These are phyloP conservation scores for Agelaius phoeniceus DNA, from an alignment of 2,113 vertebrate genomes.

Conservation along the genomic window DNA sequence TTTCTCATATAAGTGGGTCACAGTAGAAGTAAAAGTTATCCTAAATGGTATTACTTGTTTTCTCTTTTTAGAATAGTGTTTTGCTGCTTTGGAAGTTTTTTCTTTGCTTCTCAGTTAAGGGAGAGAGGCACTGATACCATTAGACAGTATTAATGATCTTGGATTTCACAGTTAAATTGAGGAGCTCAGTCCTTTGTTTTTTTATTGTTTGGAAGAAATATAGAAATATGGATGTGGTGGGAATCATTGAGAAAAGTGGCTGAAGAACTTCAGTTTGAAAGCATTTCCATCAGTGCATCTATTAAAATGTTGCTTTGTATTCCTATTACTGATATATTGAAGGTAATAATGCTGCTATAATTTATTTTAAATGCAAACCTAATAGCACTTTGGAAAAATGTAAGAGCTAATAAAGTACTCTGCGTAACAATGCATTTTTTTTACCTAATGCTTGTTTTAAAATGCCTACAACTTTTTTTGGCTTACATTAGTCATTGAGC, in stretches of 20 bases:
- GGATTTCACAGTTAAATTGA: not conserved
- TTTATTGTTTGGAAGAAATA: not conserved
- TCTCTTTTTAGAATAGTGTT: not conserved
- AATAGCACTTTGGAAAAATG: not conserved
- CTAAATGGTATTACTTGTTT: not conserved
- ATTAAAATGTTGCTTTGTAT: not conserved
- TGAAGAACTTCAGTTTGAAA: not conserved
- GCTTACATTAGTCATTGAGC: not conserved
- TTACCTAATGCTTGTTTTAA: not conserved
- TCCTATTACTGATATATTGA: not conserved
- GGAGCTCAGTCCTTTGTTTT: not conserved
- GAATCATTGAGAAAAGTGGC: not conserved
- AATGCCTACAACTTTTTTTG: not conserved
- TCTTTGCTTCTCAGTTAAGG: not conserved
- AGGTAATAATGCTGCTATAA: not conserved
- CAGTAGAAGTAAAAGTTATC: not conserved
- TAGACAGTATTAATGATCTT: not conserved
- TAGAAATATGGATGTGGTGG: not conserved
- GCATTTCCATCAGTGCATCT: not conserved
- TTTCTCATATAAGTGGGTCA: not conserved
- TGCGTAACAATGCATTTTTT: not conserved
- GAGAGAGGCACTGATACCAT: not conserved
- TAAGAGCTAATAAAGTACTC: not conserved
- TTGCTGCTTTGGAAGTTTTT: not conserved
- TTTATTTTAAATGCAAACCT: not conserved